These are phyloP conservation scores for Anastrepha ludens DNA, from an alignment of 1,140 invertebrate species.

Conservation along the genomic window DNA sequence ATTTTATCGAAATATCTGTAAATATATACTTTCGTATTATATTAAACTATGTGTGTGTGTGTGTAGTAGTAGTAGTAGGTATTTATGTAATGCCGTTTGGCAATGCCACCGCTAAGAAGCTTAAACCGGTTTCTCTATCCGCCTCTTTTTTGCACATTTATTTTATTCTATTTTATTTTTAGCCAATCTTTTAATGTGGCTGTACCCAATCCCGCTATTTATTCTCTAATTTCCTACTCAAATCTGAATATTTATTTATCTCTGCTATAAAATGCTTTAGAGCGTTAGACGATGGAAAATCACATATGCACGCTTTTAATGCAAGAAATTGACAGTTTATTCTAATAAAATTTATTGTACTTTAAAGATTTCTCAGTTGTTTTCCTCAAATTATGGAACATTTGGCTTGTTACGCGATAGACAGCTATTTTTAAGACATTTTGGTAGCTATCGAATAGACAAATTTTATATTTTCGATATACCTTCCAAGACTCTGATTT, in stretches of 20 bases:
- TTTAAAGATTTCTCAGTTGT: too few relatives aligned
- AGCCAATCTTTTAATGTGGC: background rate
- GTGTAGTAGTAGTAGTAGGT: background rate
- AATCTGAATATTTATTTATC: background rate
- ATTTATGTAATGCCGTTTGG: constrained; percentile 6
- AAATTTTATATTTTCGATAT: too few relatives aligned
- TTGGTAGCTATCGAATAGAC: too few relatives aligned
- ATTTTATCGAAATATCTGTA: background rate
- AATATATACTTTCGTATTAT: background rate
- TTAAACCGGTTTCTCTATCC: constrained; percentile 26
- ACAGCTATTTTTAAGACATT: too few relatives aligned
- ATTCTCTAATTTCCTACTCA: background rate
- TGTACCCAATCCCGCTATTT: background rate
- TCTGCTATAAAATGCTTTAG: too few relatives aligned
- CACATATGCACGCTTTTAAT: too few relatives aligned
- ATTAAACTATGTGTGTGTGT: background rate
- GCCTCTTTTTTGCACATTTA: background rate
- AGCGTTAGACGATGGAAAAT: too few relatives aligned
- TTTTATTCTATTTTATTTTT: constrained; percentile 36
- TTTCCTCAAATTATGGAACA: too few relatives aligned
- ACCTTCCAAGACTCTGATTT: too few relatives aligned
- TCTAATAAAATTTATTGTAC: too few relatives aligned
- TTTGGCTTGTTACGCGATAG: too few relatives aligned
- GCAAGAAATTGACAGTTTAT: too few relatives aligned
- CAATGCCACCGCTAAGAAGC: constrained; percentile 18